Conservation (phyloP, 2,888 invertebrate species). For the Cactoblastis cactorum region DNA sequence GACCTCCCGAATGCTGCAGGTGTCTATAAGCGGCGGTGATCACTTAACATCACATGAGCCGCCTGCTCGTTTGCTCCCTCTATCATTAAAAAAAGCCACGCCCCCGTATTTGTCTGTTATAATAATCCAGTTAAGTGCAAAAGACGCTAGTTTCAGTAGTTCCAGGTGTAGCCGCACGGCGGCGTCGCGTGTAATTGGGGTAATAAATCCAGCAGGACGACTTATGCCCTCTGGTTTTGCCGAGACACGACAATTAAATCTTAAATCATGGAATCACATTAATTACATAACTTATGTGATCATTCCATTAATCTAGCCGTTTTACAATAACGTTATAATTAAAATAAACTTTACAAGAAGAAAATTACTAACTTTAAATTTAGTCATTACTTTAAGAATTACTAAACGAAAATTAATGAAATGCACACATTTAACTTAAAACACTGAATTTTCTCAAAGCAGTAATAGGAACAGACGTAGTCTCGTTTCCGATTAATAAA, state of each 20-base stretch:
- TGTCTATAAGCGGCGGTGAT: too few relatives aligned
- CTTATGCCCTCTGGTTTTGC: conserved; percentile 48
- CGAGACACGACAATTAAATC: conserved; percentile 71
- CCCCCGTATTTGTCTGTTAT: conserved; percentile 34
- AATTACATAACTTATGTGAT: conserved; percentile 44
- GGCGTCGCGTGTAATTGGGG: conserved; percentile 37
- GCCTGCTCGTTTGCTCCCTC: conserved; percentile 28
- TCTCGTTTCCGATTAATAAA: too few relatives aligned
- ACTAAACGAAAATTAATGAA: too few relatives aligned
- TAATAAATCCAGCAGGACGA: conserved; percentile 50
- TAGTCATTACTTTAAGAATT: too few relatives aligned
- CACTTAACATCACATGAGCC: too few relatives aligned
- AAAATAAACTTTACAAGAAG: too few relatives aligned
- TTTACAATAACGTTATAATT: background rate
- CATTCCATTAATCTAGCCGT: background rate
- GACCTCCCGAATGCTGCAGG: too few relatives aligned
- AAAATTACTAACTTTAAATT: too few relatives aligned
- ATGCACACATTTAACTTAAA: too few relatives aligned
- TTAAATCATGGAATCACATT: conserved; percentile 60
- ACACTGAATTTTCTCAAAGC: too few relatives aligned
- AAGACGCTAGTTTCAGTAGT: conserved; percentile 44
- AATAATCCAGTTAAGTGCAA: conserved; percentile 47
- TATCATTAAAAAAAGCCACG: conserved; percentile 33
- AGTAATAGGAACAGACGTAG: too few relatives aligned
- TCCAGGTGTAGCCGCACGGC: conserved; percentile 48